These are phyloP conservation scores for Sympetrum striolatum DNA, from an alignment of 2,888 invertebrate genomes.

Conservation along the genomic window DNA sequence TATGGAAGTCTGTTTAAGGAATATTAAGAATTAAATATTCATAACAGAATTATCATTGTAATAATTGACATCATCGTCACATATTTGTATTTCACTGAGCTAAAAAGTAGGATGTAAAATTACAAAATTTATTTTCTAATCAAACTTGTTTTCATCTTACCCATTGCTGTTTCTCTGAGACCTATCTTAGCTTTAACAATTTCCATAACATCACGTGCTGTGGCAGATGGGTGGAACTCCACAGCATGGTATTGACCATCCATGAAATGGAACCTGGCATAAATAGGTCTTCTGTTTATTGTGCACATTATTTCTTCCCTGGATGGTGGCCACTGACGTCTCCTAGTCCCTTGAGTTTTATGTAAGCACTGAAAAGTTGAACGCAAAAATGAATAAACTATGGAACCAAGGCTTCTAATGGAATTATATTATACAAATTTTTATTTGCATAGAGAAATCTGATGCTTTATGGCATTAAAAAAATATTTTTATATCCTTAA, in stretches of 20 bases:
- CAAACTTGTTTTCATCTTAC: conserved; percentile 57
- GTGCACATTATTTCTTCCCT: conserved; percentile 92
- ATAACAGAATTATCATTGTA: too few relatives aligned
- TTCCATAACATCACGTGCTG: conserved; percentile 86
- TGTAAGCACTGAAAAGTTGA: conserved; percentile 66
- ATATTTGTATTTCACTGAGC: too few relatives aligned
- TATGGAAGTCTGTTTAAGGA: too few relatives aligned
- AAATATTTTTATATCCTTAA: too few relatives aligned
- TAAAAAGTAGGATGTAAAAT: too few relatives aligned
- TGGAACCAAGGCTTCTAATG: not conserved
- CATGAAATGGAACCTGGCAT: conserved; percentile 89
- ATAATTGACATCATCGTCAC: too few relatives aligned
- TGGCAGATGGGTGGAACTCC: conserved; percentile 93
- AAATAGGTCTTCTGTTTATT: conserved; percentile 87
- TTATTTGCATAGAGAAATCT: too few relatives aligned
- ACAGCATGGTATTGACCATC: conserved; percentile 95
- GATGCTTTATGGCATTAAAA: too few relatives aligned
- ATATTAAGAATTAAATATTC: too few relatives aligned
- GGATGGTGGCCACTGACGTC: conserved; percentile 89
- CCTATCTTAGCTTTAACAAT: conserved; percentile 91
- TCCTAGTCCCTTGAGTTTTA: conserved; percentile 71
- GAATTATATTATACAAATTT: too few relatives aligned
- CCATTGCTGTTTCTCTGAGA: conserved; percentile 76
- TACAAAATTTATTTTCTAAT: not conserved
- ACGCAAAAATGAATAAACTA: not conserved